These are phyloP conservation scores for Anas acuta DNA, from an alignment of 2,797 vertebrate species.

Conservation along the genomic window DNA sequence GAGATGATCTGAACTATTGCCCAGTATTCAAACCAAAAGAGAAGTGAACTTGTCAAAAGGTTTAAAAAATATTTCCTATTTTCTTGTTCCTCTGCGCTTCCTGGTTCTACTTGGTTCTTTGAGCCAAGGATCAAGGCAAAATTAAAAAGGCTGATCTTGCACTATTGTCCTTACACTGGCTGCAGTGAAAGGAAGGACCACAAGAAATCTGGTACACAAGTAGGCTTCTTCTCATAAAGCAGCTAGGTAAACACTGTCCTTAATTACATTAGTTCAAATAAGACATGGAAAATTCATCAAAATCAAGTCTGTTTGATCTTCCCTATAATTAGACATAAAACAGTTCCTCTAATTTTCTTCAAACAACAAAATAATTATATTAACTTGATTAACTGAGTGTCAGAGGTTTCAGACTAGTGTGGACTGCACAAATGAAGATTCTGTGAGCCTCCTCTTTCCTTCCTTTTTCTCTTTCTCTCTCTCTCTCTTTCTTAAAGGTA, in stretches of 20 bases:
- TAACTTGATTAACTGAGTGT: background rate
- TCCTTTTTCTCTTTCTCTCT: background rate
- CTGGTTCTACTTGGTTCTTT: background rate
- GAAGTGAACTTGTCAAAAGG: slow-evolving; percentile 49
- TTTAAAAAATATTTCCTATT: slow-evolving; percentile 56
- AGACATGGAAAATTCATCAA: background rate
- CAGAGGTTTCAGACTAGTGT: background rate
- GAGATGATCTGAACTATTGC: slow-evolving; percentile 13
- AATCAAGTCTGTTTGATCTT: background rate
- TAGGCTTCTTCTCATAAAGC: background rate
- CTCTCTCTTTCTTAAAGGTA: background rate
- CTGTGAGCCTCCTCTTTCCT: background rate
- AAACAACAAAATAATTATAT: background rate
- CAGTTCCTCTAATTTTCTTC: background rate
- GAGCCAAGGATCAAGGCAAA: slow-evolving; percentile 30
- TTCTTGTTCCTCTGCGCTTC: slow-evolving; percentile 41
- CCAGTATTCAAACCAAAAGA: slow-evolving; percentile 48
- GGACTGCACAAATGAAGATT: background rate
- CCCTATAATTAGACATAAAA: background rate
- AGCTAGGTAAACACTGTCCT: background rate
- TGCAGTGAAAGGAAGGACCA: background rate
- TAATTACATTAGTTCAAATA: background rate
- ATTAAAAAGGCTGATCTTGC: slow-evolving; percentile 30
- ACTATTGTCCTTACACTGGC: background rate
- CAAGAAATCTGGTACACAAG: background rate